Base-by-base conservation (phyloP, 2,888 invertebrate genomes). In the Oscheius myriophilus region DNA sequence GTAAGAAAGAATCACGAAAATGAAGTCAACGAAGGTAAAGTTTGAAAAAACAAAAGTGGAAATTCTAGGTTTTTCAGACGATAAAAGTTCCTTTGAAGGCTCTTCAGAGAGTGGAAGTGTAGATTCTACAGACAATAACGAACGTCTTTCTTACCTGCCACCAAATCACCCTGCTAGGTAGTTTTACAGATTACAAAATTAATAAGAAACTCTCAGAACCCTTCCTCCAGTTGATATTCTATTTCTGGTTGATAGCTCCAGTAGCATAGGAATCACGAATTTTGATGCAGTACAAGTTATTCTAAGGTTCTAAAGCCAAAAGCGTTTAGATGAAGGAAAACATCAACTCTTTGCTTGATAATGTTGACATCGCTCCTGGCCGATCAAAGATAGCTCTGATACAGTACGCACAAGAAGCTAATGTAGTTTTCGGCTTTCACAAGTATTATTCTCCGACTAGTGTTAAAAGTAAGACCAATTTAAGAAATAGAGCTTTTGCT, bases 181-280 rank as follows among this genome's bases (percentile, higher is more conserved):
- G 6, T 18, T 18, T 33, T 33, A 6, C 33, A 33, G 9, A 33
- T 6, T 6, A 33, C 33, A 3, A 33, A 33, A 33, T n/a, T n/a
- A 18, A 58, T n/a, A 16, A 43, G 18, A 43, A 41, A n/a, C 12
- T 41, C 43, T 16, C 26, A 61, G 79, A 41, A 59, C 68, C 12
- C 76, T 85, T 16, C 84, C 84, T 12, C 84, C 85, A 3, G 75
- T 85, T n/a, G 85, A 85, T 59, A 61, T 85, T 18, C 72, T 84
- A 61, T 73, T 84, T 41, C 66, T 84, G 9, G 77, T 84, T 6
- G 84, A 84, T 55, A 75, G 80, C 18, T 80, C 80, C 0, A 76
- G 80, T 26, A 81, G 81, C 54, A 84, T 84, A 58, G 84, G 84
- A 61, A 77, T 77, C 18, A 72, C 72, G 12, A 82, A 80, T 23